A percentile compares a stretch with the other conserved stretches of the same genome.
phyloP scores from a whole-genome alignment of 1,140 invertebrate species.

The Phymastichus coffea region DNA sequence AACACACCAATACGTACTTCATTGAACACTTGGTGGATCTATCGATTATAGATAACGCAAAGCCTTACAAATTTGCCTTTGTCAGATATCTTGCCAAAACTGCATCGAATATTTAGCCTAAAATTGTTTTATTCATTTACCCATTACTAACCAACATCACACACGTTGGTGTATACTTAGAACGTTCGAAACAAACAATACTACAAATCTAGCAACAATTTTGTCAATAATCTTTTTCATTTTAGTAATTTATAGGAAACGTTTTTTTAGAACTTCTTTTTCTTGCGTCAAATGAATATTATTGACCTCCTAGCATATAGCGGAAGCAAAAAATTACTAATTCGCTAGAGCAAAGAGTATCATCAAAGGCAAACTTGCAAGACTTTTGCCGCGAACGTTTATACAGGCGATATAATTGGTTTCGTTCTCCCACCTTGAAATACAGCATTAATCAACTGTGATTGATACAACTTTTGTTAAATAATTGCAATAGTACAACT shows the following conservation, averaged over 20 bases:
- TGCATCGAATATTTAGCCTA: too few relatives aligned
- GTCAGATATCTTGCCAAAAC: too few relatives aligned
- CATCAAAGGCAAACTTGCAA: constrained; percentile 22
- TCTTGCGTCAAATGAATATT: too few relatives aligned
- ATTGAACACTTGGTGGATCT: constrained; percentile 52
- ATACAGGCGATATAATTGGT: constrained; percentile 20
- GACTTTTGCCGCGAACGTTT: constrained; percentile 17
- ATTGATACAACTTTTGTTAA: constrained; percentile 29
- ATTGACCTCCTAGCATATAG: too few relatives aligned
- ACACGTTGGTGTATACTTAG: too few relatives aligned
- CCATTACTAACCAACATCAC: too few relatives aligned
- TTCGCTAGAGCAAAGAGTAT: constrained; percentile 6
- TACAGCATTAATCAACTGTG: constrained; percentile 30
- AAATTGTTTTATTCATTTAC: too few relatives aligned
- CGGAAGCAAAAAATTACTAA: neutral
- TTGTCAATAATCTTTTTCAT: too few relatives aligned
- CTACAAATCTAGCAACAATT: too few relatives aligned
- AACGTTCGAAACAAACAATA: too few relatives aligned
- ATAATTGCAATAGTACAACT: constrained; percentile 40
- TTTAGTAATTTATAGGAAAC: too few relatives aligned
- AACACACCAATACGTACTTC: constrained; percentile 24
- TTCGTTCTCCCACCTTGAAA: constrained; percentile 17
- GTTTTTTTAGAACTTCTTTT: too few relatives aligned
- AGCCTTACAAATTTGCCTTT: constrained; percentile 1
- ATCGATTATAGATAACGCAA: constrained; percentile 30